Percentiles rank a stretch among this genome's conserved stretches.
phyloP scores from a whole-genome alignment of 2,797 vertebrate genomes.

The Peromyscus aztecus region DNA sequence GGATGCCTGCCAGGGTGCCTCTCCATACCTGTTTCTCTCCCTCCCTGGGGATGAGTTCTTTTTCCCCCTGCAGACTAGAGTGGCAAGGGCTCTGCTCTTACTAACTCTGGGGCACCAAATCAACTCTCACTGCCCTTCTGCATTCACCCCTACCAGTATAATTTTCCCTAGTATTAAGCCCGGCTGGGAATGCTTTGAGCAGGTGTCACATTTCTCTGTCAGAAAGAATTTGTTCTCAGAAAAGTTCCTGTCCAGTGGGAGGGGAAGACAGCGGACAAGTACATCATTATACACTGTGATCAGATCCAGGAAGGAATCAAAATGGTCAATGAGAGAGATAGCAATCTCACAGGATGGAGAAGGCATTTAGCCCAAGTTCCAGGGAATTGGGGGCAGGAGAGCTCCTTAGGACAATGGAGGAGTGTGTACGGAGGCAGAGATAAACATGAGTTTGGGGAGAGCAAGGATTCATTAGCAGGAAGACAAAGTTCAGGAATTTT shows the following conservation, averaged over 20 bases:
- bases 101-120: not conserved
- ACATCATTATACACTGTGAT: not conserved
- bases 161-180: not conserved
- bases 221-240: not conserved
- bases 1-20: not conserved
- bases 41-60: not conserved
- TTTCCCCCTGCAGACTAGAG: not conserved
- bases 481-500: not conserved
- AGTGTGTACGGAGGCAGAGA: not conserved
- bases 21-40: not conserved
- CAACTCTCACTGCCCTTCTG: not conserved
- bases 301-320: not conserved
- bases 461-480: not conserved
- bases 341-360: not conserved
- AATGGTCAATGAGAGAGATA: not conserved
- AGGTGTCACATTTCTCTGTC: not conserved
- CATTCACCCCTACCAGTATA: not conserved
- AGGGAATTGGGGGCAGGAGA: not conserved
- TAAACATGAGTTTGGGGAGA: not conserved
- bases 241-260: not conserved
- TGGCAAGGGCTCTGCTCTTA: not conserved
- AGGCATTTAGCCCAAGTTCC: not conserved
- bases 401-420: not conserved
- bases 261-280: not conserved
- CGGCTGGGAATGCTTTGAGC: not conserved